Percentiles rank a stretch among this genome's conserved stretches.
These are phyloP conservation scores for Drosophila anomalata DNA, from an alignment of 2,888 invertebrate species.

Conservation along the genomic window DNA sequence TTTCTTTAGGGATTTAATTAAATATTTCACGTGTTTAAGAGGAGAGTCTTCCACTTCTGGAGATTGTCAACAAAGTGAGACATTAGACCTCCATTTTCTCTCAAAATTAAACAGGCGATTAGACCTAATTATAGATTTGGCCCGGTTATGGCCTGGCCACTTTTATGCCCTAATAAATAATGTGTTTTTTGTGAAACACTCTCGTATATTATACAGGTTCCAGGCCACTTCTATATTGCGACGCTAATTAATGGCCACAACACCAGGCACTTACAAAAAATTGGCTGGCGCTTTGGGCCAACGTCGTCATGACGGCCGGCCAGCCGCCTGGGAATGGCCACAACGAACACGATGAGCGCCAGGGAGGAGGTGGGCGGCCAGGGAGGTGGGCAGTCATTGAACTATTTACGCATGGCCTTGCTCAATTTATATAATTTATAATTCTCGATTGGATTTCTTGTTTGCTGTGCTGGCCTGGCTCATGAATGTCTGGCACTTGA, in stretches of 20 bases:
- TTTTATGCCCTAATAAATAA: neutral
- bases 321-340: constrained; percentile 21
- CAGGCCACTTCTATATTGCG: constrained; percentile 23
- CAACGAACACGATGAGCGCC: constrained; percentile 6
- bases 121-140: neutral
- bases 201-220: neutral
- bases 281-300: constrained; percentile 38
- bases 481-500: constrained; percentile 1
- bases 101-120: neutral
- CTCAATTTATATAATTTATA: constrained; percentile 43
- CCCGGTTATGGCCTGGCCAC: too few species aligned
- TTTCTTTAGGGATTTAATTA: too few species aligned
- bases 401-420: constrained; percentile 75
- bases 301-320: constrained; percentile 49
- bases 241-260: constrained; percentile 46
- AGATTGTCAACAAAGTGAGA: too few species aligned
- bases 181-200: constrained; percentile 4
- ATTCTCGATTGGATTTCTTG: constrained; percentile 39
- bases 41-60: too few species aligned
- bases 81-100: neutral
- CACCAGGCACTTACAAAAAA: constrained; percentile 41
- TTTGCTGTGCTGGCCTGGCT: constrained; percentile 4
- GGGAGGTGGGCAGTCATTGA: constrained; percentile 68
- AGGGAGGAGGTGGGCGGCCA: neutral
- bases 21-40: too few species aligned